Conservation (phyloP, 2,113 vertebrate genomes). For the Melanocharis versteri region DNA sequence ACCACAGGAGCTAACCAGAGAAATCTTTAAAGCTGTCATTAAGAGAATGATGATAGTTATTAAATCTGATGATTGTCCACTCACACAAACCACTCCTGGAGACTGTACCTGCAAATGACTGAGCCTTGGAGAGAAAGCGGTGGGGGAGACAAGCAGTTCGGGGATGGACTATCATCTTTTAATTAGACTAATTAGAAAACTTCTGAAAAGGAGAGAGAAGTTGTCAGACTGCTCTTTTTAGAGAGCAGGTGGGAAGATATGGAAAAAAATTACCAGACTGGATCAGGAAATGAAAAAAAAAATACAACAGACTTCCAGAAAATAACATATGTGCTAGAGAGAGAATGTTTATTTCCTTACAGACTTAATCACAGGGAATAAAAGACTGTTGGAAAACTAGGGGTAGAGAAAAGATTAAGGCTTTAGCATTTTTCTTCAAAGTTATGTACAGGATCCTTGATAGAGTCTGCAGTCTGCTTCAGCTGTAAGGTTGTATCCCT, state of each 20-base stretch:
- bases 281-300: neutral
- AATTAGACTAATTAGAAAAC: neutral
- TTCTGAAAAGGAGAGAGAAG: neutral
- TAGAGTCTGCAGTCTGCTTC: neutral
- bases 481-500: neutral
- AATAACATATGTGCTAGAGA: neutral
- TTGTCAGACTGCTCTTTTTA: conserved; percentile 1
- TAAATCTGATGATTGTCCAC: neutral
- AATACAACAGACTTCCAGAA: neutral
- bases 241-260: neutral
- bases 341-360: neutral
- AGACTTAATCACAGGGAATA: neutral
- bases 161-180: neutral
- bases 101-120: neutral
- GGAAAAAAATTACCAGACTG: neutral
- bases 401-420: neutral
- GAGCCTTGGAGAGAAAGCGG: neutral
- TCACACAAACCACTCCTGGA: neutral
- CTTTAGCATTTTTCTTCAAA: neutral
- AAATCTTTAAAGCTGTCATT: neutral
- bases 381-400: neutral
- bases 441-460: neutral
- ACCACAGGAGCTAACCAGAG: neutral
- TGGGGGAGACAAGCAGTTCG: neutral
- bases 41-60: neutral